Percentiles rank a stretch among this genome's conserved stretches.
These are phyloP conservation scores for Chromis chromis DNA, from an alignment of 2,797 vertebrate species.

Conservation along the genomic window DNA sequence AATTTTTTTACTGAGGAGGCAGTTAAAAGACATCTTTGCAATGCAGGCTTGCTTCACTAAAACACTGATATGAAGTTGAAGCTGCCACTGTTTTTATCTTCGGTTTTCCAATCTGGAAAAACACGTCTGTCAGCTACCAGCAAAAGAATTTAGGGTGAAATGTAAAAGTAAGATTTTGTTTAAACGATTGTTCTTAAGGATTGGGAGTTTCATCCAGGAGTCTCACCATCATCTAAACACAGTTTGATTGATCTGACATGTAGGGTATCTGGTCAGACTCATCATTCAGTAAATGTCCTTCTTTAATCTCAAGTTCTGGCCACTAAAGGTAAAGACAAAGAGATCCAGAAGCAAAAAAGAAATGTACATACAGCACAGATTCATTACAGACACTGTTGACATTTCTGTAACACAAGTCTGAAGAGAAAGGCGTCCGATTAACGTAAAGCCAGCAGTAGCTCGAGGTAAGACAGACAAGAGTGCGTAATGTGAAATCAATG, in stretches of 20 bases:
- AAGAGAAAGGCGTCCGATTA: neutral
- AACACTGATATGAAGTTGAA: neutral
- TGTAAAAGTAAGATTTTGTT: neutral
- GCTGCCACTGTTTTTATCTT: neutral
- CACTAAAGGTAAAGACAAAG: neutral
- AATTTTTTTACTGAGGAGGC: constrained; percentile 8
- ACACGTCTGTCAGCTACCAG: neutral
- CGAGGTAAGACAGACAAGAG: neutral
- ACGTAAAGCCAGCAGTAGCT: neutral
- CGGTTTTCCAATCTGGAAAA: neutral
- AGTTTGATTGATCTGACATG: constrained; percentile 4
- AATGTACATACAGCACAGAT: neutral
- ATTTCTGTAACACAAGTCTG: neutral
- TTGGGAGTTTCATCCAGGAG: neutral
- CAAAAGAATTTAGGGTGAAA: neutral
- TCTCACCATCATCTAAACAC: constrained; percentile 18
- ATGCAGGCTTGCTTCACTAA: neutral
- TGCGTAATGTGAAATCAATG: neutral
- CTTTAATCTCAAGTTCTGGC: neutral
- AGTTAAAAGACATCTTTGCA: neutral
- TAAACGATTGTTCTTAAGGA: neutral
- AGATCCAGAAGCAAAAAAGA: neutral
- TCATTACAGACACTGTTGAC: neutral
- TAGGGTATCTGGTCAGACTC: neutral
- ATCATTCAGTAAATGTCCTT: neutral